Percentiles rank a stretch among this genome's conserved stretches.
Conservation (phyloP, 2,888 invertebrate species). For the Pollenia griseotomentosa region DNA sequence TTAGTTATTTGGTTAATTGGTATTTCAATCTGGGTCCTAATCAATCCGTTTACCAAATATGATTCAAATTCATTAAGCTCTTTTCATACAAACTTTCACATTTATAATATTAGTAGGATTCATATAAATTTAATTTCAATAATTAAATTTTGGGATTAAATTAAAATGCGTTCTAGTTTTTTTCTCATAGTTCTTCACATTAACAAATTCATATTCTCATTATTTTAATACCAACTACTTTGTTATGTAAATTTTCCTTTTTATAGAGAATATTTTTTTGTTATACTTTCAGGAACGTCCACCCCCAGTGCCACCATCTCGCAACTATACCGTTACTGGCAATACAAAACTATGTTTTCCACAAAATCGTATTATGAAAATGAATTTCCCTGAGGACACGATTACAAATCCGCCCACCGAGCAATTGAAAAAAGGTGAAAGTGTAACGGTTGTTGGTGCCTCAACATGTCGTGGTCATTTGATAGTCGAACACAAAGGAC, state of each 20-base stretch:
- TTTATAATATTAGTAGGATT: no score
- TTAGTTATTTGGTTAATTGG: no score
- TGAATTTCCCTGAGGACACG: slow-evolving; percentile 90
- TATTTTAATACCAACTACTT: slow-evolving; percentile 25
- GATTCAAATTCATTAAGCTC: no score
- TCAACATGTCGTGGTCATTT: slow-evolving; percentile 94
- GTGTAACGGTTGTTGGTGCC: slow-evolving; percentile 94
- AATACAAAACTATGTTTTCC: slow-evolving; percentile 96
- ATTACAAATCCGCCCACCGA: slow-evolving; percentile 81
- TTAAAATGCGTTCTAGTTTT: background rate
- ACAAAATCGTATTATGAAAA: slow-evolving; percentile 95
- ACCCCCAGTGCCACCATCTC: slow-evolving; percentile 95
- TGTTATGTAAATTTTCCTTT: slow-evolving; percentile 58
- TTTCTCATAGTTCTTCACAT: background rate
- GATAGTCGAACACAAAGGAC: slow-evolving; percentile 91
- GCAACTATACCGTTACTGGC: slow-evolving; percentile 95
- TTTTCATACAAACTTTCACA: no score
- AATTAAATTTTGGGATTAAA: no score
- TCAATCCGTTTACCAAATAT: no score
- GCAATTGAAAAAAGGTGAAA: slow-evolving; percentile 91
- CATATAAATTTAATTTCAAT: no score
- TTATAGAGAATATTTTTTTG: slow-evolving; percentile 11
- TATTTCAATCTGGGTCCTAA: no score
- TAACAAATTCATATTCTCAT: slow-evolving; percentile 5
- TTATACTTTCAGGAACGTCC: slow-evolving; percentile 89